Percentiles rank a stretch among this genome's conserved stretches.
Evolutionary conservation across 2,888 invertebrate species (phyloP).

Genomic region (Agonopterix arenella): DNA sequence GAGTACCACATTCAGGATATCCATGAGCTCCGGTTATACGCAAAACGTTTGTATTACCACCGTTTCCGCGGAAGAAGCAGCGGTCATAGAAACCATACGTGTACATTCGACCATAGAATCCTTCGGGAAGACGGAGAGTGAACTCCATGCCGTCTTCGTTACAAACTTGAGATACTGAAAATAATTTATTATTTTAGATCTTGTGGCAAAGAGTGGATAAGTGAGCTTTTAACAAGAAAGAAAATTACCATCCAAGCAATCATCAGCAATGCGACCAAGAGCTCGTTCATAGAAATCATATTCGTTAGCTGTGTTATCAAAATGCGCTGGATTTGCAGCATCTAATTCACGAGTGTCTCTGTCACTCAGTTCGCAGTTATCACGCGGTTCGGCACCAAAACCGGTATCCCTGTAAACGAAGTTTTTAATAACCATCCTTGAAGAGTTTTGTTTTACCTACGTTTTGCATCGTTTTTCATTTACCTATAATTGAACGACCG

Average conservation of each 20-base stretch:
- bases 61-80: slow-evolving; percentile 94
- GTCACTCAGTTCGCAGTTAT: slow-evolving; percentile 94
- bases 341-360: slow-evolving; percentile 90
- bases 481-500: slow-evolving; percentile 92
- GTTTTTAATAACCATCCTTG: not conserved
- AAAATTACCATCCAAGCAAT: slow-evolving; percentile 89
- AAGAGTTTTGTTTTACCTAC: not conserved
- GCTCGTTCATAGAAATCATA: slow-evolving; percentile 89
- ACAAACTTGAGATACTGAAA: slow-evolving; percentile 90
- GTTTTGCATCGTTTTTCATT: slow-evolving; percentile 2
- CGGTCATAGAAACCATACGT: slow-evolving; percentile 94
- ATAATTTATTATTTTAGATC: slow-evolving; percentile 5
- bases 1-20: slow-evolving; percentile 96
- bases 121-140: slow-evolving; percentile 90
- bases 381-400: slow-evolving; percentile 79
- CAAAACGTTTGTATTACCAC: slow-evolving; percentile 88
- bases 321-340: slow-evolving; percentile 89
- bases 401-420: slow-evolving; percentile 69
- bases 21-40: slow-evolving; percentile 93
- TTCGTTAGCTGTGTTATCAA: slow-evolving; percentile 89
- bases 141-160: slow-evolving; percentile 97
- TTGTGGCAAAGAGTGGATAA: not conserved
- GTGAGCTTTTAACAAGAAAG: not conserved
- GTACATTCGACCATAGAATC: slow-evolving; percentile 93
- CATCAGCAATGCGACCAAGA: slow-evolving; percentile 82